These are phyloP conservation scores for Petromus typicus DNA, from an alignment of 2,113 vertebrate species.

Conservation along the genomic window DNA sequence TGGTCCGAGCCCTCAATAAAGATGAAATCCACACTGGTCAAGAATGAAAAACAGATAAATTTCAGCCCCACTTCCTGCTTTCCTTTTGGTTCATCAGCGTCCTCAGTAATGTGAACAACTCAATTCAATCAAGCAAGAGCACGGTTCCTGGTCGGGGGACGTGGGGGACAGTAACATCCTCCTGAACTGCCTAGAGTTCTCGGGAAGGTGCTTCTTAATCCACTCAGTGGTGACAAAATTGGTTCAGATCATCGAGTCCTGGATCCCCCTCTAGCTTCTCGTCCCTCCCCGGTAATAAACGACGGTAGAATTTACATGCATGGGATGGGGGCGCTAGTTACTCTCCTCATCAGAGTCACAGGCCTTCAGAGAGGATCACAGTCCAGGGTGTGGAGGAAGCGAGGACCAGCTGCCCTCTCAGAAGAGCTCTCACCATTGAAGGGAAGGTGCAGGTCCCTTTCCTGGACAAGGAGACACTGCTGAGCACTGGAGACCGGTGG, in stretches of 20 bases:
- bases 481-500: slow-evolving; percentile 79
- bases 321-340: not conserved
- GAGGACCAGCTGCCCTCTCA: not conserved
- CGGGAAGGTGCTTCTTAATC: not conserved
- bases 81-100: not conserved
- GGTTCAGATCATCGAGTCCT: not conserved
- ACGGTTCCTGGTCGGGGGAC: not conserved
- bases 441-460: slow-evolving; percentile 89
- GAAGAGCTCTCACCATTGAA: slow-evolving; percentile 84
- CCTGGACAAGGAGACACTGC: slow-evolving; percentile 88
- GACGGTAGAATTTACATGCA: not conserved
- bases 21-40: not conserved
- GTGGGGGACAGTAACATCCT: not conserved
- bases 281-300: not conserved
- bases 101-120: not conserved
- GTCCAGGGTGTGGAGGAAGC: not conserved
- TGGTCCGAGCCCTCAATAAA: not conserved
- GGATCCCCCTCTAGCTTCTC: not conserved
- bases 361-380: not conserved
- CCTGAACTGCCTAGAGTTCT: not conserved
- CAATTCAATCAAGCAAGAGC: not conserved
- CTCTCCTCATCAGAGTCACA: not conserved
- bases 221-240: not conserved
- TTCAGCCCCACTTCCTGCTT: not conserved
- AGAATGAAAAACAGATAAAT: not conserved